Evolutionary conservation across 2,888 invertebrate genomes (phyloP).

Genomic region (Coecobrya sp.): DNA sequence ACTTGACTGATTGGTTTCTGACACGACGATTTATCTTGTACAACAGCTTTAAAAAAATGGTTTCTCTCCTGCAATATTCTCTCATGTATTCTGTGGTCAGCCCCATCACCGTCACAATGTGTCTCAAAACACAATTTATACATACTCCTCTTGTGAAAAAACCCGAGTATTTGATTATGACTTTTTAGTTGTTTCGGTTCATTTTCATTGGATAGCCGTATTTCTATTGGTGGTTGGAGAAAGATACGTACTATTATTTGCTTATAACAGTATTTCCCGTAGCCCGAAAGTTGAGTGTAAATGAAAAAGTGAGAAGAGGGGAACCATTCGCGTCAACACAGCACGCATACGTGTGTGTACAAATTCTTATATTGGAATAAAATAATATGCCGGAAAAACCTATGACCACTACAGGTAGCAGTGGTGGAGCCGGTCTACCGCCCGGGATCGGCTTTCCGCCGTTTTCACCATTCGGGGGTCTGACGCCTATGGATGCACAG

Average conservation of each 20-base stretch:
- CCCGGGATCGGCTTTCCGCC: conserved; percentile 86
- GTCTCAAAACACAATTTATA: conserved; percentile 13
- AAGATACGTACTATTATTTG: not conserved
- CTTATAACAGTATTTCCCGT: conserved; percentile 30
- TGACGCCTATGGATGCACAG: conserved; percentile 83
- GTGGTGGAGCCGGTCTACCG: conserved; percentile 84
- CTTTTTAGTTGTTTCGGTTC: conserved; percentile 47
- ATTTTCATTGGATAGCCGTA: conserved; percentile 60
- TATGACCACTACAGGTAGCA: conserved; percentile 84
- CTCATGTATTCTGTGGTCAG: not conserved
- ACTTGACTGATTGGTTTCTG: conserved; percentile 67
- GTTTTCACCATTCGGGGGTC: conserved; percentile 85
- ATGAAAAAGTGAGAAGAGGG: conserved; percentile 65
- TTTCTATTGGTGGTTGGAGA: not conserved
- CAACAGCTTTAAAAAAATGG: conserved; percentile 57
- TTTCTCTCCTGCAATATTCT: not conserved
- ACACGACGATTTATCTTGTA: conserved; percentile 57
- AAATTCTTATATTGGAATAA: conserved; percentile 61
- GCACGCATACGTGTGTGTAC: conserved; percentile 31
- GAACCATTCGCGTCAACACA: not conserved
- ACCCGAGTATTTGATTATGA: conserved; percentile 47
- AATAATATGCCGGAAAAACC: conserved; percentile 86
- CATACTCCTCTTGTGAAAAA: conserved; percentile 9
- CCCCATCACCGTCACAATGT: conserved; percentile 19
- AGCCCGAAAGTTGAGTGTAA: conserved; percentile 25